Percentiles rank a stretch among this genome's conserved stretches.
These are phyloP conservation scores for Teleogryllus oceanicus DNA, from an alignment of 2,888 invertebrate species.

Conservation along the genomic window DNA sequence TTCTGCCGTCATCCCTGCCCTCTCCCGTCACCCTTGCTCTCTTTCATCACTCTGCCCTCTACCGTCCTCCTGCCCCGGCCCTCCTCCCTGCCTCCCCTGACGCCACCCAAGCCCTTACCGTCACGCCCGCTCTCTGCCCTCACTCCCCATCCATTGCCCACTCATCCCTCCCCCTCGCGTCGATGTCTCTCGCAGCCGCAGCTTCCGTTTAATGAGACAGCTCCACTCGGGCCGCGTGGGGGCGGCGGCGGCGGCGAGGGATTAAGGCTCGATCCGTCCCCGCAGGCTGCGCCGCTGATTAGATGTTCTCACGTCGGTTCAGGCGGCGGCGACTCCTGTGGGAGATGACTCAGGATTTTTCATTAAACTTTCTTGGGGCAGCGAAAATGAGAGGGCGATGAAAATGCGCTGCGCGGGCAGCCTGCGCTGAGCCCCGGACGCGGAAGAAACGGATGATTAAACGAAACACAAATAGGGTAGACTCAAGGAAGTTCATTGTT, in stretches of 20 bases:
- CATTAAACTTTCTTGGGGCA: neutral
- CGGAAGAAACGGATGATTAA: slow-evolving; percentile 3
- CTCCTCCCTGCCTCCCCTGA: too few species aligned
- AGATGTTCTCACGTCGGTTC: slow-evolving; percentile 3
- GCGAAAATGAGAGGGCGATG: neutral
- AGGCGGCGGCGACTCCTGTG: neutral
- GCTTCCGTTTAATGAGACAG: neutral
- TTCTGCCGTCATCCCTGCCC: too few species aligned
- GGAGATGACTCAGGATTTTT: neutral
- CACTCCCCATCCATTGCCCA: neutral
- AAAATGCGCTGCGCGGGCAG: neutral
- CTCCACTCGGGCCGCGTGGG: neutral
- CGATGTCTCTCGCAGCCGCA: too few species aligned
- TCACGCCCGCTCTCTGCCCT: too few species aligned
- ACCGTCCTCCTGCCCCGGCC: too few species aligned
- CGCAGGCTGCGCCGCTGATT: neutral
- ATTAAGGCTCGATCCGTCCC: neutral
- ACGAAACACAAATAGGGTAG: neutral
- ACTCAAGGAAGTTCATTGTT: neutral
- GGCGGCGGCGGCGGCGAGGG: neutral
- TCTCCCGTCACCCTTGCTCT: too few species aligned
- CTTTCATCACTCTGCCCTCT: too few species aligned
- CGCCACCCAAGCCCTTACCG: too few species aligned
- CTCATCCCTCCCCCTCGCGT: neutral
- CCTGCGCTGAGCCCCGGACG: neutral